Evolutionary conservation across 2,797 vertebrate genomes (phyloP).

Genomic region (Heliangelus exortis): DNA sequence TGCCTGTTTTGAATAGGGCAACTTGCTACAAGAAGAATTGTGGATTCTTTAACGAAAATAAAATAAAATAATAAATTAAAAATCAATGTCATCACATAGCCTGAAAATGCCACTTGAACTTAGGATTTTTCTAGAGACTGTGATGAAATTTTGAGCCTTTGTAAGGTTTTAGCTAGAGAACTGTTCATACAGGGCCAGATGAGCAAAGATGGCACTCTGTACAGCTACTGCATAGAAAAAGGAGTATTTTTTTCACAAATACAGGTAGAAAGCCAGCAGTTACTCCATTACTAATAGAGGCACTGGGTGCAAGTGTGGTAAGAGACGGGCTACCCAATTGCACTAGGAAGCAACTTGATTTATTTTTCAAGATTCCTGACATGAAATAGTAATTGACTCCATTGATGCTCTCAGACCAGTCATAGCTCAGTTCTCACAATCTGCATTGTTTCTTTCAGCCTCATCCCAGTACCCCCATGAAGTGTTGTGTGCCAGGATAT

Average conservation of each 20-base stretch:
- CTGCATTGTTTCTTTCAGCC: neutral
- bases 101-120: neutral
- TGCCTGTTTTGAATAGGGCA: neutral
- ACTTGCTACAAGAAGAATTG: neutral
- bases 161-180: neutral
- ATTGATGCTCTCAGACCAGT: neutral
- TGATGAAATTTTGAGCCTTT: slow-evolving; percentile 1
- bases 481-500: neutral
- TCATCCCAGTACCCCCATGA: neutral
- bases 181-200: neutral
- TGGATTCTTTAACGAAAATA: neutral
- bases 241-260: neutral
- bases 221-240: neutral
- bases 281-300: neutral
- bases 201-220: neutral
- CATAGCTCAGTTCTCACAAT: neutral
- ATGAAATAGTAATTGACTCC: neutral
- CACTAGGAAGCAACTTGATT: neutral
- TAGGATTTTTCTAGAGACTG: neutral
- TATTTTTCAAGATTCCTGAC: neutral
- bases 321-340: neutral
- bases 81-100: rapidly evolving
- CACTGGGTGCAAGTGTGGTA: neutral
- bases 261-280: neutral
- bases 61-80: neutral